Evolutionary conservation across 2,797 vertebrate genomes (phyloP).

Genomic region (Lophura swinhoii): DNA sequence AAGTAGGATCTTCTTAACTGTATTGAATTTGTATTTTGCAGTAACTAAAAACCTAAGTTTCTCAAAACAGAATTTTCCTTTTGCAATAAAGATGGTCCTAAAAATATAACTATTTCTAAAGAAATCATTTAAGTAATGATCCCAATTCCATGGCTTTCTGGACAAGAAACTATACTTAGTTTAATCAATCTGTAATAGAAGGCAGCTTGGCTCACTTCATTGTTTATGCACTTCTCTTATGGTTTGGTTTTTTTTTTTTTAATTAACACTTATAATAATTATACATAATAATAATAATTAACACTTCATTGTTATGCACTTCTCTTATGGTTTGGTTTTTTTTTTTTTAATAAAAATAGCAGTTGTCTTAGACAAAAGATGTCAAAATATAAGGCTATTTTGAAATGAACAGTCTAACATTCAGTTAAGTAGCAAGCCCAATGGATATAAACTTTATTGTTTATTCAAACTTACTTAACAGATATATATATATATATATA

Average conservation of each 20-base stretch:
- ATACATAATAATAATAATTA: too few relatives aligned
- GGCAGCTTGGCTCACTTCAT: background rate
- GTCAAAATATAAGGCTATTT: background rate
- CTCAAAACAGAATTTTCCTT: background rate
- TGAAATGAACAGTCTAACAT: slow-evolving; percentile 7
- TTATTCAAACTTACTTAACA: background rate
- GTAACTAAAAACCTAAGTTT: background rate
- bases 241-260: background rate
- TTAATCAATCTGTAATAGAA: background rate
- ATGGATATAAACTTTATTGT: background rate
- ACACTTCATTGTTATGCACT: background rate
- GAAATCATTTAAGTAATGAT: background rate
- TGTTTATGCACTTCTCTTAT: background rate
- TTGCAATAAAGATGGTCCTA: background rate
- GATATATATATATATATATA: background rate
- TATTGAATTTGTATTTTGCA: background rate
- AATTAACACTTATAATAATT: too few relatives aligned
- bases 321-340: background rate
- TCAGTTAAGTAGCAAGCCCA: slow-evolving; percentile 3
- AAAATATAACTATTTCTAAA: background rate
- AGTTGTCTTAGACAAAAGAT: background rate
- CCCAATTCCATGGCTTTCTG: background rate
- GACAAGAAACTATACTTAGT: background rate
- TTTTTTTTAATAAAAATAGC: background rate
- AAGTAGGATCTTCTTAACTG: background rate